Evolutionary conservation across 2,113 vertebrate species (phyloP), one percentile per base, ranked within the genome.

Genomic region (Urocolius indicus): DNA sequence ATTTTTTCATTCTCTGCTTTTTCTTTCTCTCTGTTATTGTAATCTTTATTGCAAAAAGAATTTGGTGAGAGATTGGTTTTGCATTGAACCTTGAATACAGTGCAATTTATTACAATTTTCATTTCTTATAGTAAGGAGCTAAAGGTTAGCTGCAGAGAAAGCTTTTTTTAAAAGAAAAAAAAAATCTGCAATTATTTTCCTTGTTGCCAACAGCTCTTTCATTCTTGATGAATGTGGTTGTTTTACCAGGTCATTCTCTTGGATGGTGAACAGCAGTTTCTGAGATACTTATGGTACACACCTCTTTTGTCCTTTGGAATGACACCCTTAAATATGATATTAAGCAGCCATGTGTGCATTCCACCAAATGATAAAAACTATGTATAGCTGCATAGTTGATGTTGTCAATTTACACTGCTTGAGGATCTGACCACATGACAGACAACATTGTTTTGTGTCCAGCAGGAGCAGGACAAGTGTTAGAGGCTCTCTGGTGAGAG

Each of bases 21-120:
- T 72, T 83, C 59, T 83, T 72, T 77, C 84, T 57, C 72, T 72
- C 54, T 95, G 72, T 82, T 66, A 76, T 78, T n/a, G 11, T 76
- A 59, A 84, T 75, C 65, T 87, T 85, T 85, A 86, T 77, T 77
- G 58, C 45, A 78, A 51, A 38, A 62, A 81, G n/a, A 82, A 82
- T 93, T 93, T 84, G 76, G 61, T 58, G 63, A 85, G 80, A 92
- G 79, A 76, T 76, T 90, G 46, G 72, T 66, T 86, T 87, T 71
- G 62, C 73, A 87, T 16, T 57, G 59, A 87, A 77, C 88, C 77
- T 80, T 89, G 65, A 85, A 68, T 71, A 79, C 5, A 5, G 46
- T 78, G 69, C 71, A 43, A 66, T 93, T 71, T 87, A 51, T 72
- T 75, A 92, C 36, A 1, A 45, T 81, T 90, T 73, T 59, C 5